These are phyloP conservation scores for Pterois miles DNA, from an alignment of 2,797 vertebrate genomes.

Conservation along the genomic window DNA sequence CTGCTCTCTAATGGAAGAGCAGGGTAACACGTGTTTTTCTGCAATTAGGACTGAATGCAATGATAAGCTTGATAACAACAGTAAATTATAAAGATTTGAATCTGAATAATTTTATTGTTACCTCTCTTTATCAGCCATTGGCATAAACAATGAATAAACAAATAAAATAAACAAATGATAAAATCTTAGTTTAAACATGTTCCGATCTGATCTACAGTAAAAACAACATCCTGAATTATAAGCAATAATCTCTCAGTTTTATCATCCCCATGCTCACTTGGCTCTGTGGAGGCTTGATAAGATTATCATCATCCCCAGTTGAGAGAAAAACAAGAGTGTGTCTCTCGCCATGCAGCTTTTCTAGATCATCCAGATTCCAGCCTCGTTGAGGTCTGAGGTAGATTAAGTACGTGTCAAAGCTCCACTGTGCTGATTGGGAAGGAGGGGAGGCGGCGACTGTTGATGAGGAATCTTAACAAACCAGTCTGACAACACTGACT, in stretches of 20 bases:
- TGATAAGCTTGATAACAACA: neutral
- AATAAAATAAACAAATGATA: neutral
- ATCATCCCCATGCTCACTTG: constrained; percentile 19
- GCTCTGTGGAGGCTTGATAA: constrained; percentile 19
- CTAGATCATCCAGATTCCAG: constrained; percentile 75
- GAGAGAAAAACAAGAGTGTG: constrained; percentile 13
- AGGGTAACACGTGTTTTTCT: constrained; percentile 1
- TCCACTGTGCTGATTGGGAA: neutral
- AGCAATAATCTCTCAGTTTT: neutral
- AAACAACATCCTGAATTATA: neutral
- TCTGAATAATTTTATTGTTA: neutral
- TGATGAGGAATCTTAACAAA: constrained; percentile 68
- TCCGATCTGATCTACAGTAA: neutral
- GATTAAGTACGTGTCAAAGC: constrained; percentile 28
- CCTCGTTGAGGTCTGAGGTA: constrained; percentile 19
- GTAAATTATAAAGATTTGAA: neutral
- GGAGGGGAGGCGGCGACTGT: neutral
- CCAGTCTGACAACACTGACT: constrained; percentile 64
- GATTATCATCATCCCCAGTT: constrained; percentile 28
- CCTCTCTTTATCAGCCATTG: neutral
- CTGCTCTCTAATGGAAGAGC: constrained; percentile 65
- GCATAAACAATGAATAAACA: neutral
- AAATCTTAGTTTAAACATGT: neutral
- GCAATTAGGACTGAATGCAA: neutral
- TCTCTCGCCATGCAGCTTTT: constrained; percentile 47